A percentile compares a stretch with the other conserved stretches of the same genome.
phyloP scores from a whole-genome alignment of 2,888 invertebrate species.

The Trissoscelio sp. region DNA sequence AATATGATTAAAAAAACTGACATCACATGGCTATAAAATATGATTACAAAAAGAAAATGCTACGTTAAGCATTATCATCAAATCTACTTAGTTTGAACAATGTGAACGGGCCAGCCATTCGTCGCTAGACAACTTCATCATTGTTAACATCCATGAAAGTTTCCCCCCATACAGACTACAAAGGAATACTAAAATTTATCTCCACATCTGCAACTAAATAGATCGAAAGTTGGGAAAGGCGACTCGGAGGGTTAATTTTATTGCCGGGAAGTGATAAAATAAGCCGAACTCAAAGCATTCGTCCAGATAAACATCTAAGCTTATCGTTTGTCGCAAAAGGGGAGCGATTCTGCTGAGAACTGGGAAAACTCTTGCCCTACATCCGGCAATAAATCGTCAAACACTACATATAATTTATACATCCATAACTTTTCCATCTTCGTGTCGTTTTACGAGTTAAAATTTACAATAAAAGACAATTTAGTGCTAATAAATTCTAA shows the following conservation, averaged over 20 bases:
- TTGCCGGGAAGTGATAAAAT: slow-evolving; percentile 58
- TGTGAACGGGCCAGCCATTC: not conserved
- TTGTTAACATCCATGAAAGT: slow-evolving; percentile 17
- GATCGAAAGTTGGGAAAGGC: slow-evolving; percentile 50
- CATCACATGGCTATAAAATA: not conserved
- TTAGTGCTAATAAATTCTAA: slow-evolving; percentile 45
- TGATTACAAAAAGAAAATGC: not conserved
- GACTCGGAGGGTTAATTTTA: slow-evolving; percentile 61
- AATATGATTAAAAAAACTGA: not conserved
- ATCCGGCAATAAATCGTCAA: slow-evolving; percentile 39
- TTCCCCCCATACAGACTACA: slow-evolving; percentile 33
- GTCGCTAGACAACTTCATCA: slow-evolving; percentile 12
- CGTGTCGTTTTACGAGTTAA: slow-evolving; percentile 32
- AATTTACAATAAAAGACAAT: slow-evolving; percentile 44
- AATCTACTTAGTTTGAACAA: slow-evolving; percentile 2
- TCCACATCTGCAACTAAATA: slow-evolving; percentile 37
- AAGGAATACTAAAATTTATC: slow-evolving; percentile 51
- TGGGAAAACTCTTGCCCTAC: slow-evolving; percentile 23
- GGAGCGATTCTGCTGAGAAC: slow-evolving; percentile 38
- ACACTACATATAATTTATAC: slow-evolving; percentile 47
- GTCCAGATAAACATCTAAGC: slow-evolving; percentile 54
- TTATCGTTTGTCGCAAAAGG: slow-evolving; percentile 29
- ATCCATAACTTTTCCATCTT: slow-evolving; percentile 57
- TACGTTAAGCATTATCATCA: not conserved
- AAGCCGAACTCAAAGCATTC: slow-evolving; percentile 39